These are phyloP conservation scores for Napeogenes sylphis DNA, from an alignment of 2,888 invertebrate genomes.

Conservation along the genomic window DNA sequence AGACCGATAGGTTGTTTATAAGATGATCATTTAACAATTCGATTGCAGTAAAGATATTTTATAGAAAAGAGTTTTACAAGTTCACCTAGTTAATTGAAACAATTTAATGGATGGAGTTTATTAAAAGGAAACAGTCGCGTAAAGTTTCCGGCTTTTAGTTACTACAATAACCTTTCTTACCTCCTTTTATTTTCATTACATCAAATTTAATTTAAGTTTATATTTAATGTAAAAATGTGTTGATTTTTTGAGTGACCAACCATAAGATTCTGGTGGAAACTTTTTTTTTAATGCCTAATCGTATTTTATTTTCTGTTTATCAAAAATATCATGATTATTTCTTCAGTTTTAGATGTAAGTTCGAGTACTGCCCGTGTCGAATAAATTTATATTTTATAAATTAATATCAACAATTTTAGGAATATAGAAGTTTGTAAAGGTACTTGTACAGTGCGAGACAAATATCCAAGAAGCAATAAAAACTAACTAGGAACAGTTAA, in stretches of 20 bases:
- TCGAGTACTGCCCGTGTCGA: no score
- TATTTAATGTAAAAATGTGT: no score
- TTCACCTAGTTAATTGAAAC: constrained; percentile 34
- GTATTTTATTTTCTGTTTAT: no score
- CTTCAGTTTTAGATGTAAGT: no score
- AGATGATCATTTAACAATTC: constrained; percentile 7
- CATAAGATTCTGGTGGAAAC: no score
- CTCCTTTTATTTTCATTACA: constrained; percentile 1
- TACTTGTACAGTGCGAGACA: constrained; percentile 4
- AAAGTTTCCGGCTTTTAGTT: constrained; percentile 41
- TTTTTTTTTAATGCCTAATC: no score
- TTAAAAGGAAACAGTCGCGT: constrained; percentile 42
- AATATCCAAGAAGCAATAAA: constrained; percentile 44
- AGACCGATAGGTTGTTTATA: not conserved
- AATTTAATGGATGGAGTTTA: constrained; percentile 41
- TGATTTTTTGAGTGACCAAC: no score
- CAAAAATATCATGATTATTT: no score
- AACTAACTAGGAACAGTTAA: constrained; percentile 34
- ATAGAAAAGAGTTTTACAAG: constrained; percentile 35
- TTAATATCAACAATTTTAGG: no score
- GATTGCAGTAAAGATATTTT: constrained; percentile 20
- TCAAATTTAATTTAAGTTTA: not conserved
- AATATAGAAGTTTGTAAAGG: constrained; percentile 4
- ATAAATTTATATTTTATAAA: no score
- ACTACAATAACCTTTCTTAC: constrained; percentile 12